These are phyloP conservation scores for Drosophila yakuba DNA, from an alignment of 1,140 invertebrate species.

Conservation along the genomic window DNA sequence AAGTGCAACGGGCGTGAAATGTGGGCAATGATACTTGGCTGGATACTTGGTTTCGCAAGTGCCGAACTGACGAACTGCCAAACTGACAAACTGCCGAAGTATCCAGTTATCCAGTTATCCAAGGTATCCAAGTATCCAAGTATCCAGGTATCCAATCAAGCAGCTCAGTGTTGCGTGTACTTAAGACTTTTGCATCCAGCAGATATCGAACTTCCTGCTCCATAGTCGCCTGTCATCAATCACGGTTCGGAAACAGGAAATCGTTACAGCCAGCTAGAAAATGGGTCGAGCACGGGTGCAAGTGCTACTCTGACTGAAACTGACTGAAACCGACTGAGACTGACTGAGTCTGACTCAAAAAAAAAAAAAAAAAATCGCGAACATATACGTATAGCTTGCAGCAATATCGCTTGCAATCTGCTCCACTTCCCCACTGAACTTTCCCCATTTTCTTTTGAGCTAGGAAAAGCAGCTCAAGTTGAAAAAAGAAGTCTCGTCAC, in stretches of 20 bases:
- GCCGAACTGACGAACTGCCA: too few relatives aligned
- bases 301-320: too few relatives aligned
- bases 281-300: background rate
- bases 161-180: conserved; percentile 25
- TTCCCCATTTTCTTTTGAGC: too few relatives aligned
- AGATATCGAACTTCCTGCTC: background rate
- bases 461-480: conserved; percentile 1
- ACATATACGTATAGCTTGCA: conserved; percentile 10
- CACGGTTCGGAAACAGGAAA: conserved; percentile 32
- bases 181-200: conserved; percentile 13
- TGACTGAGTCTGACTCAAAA: background rate
- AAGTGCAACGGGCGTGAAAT: conserved; percentile 7
- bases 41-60: too few relatives aligned
- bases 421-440: too few relatives aligned
- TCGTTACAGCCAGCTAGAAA: conserved; percentile 16
- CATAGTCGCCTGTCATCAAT: conserved; percentile 26
- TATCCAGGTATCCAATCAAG: conserved; percentile 13
- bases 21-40: background rate
- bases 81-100: too few relatives aligned
- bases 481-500: conserved; percentile 18
- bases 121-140: background rate
- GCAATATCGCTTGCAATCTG: conserved; percentile 16
- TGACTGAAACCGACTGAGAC: too few relatives aligned
- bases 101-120: background rate
- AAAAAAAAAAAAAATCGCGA: background rate